Evolutionary conservation across 2,113 vertebrate genomes (phyloP).

Genomic region (Austrofundulus limnaeus): DNA sequence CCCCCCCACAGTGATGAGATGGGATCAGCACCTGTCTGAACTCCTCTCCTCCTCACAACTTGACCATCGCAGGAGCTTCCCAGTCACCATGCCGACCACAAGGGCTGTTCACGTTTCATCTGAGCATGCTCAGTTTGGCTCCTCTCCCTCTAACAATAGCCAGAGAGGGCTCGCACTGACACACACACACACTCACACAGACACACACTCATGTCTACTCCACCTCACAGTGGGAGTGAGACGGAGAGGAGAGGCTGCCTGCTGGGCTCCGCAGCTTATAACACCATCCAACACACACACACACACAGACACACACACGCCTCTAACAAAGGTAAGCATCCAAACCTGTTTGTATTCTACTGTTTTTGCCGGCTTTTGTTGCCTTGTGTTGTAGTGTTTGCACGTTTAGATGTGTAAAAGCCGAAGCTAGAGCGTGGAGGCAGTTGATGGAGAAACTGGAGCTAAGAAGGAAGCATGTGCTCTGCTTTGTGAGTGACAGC

Average conservation of each 20-base stretch:
- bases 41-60: constrained; percentile 31
- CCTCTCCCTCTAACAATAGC: constrained; percentile 68
- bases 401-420: constrained; percentile 2
- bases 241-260: constrained; percentile 61
- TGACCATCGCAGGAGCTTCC: constrained; percentile 51
- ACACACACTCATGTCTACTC: constrained; percentile 44
- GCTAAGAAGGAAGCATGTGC: constrained; percentile 53
- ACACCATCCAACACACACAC: constrained; percentile 17
- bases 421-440: constrained; percentile 10
- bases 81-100: constrained; percentile 67
- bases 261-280: constrained; percentile 42
- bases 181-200: constrained; percentile 23
- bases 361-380: neutral
- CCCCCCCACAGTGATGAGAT: too few relatives aligned
- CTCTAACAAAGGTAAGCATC: constrained; percentile 58
- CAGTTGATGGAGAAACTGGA: constrained; percentile 37
- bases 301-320: constrained; percentile 5
- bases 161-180: constrained; percentile 50
- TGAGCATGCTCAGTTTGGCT: constrained; percentile 75
- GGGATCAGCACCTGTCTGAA: constrained; percentile 46
- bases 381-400: neutral
- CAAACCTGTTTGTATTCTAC: neutral
- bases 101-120: constrained; percentile 58
- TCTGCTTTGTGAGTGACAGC: constrained; percentile 46
- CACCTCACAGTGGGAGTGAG: constrained; percentile 61